phyloP scores from a whole-genome alignment of 1,140 invertebrate genomes.

The Calycopis cecrops region DNA sequence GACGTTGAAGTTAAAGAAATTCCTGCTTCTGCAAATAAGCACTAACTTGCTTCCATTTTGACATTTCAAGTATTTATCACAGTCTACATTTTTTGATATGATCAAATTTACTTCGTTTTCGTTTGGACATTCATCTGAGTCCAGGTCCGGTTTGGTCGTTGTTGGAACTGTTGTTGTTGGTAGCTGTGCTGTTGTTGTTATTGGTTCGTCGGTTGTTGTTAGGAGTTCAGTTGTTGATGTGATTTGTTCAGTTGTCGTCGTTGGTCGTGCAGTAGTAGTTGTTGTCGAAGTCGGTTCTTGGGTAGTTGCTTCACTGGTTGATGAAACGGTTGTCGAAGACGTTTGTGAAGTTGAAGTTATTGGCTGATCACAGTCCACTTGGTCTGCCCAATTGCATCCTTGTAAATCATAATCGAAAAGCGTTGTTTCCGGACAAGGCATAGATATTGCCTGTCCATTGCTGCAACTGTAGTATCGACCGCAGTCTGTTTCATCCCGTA shows the following conservation, averaged over 20 bases:
- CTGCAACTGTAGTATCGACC: conserved; percentile 4
- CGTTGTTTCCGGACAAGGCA: conserved; percentile 1
- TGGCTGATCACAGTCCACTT: not conserved
- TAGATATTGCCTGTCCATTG: not conserved
- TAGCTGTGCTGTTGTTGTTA: not conserved
- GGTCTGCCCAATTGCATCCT: not conserved
- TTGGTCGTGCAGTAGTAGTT: not conserved
- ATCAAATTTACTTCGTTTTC: not conserved
- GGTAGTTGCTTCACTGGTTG: not conserved
- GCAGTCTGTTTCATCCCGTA: not conserved
- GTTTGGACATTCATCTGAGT: not conserved
- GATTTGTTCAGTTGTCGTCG: not conserved
- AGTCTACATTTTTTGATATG: not conserved
- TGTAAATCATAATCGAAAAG: not conserved
- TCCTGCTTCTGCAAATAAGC: not conserved
- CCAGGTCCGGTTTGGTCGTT: not conserved
- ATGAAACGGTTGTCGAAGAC: not conserved
- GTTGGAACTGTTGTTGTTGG: not conserved
- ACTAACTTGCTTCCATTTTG: not conserved
- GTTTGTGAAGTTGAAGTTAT: not conserved
- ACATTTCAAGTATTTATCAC: conserved; percentile 1
- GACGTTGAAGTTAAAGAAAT: conserved; percentile 1
- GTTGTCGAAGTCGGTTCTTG: not conserved
- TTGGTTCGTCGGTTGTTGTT: not conserved
- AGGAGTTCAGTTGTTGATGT: not conserved